These are phyloP conservation scores for Melanaphis sacchari DNA, from an alignment of 1,140 invertebrate species.

Conservation along the genomic window DNA sequence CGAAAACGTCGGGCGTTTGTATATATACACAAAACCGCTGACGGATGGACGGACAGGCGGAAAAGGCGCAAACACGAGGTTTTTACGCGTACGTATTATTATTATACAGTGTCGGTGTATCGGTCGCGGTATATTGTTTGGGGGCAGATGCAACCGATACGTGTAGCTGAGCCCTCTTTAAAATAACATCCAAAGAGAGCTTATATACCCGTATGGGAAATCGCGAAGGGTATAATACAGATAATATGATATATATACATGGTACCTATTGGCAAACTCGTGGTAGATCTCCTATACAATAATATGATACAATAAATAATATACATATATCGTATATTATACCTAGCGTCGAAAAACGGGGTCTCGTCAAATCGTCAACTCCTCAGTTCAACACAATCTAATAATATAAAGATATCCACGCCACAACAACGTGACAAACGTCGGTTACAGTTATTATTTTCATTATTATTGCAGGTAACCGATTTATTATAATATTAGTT, in stretches of 20 bases:
- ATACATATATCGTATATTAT: not conserved
- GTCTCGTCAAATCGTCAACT: conserved; percentile 9
- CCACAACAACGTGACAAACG: not conserved
- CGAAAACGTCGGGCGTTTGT: conserved; percentile 46
- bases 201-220: not conserved
- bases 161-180: conserved; percentile 44
- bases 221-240: not conserved
- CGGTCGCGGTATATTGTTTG: not conserved
- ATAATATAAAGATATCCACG: not conserved
- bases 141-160: conserved; percentile 46
- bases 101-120: not conserved
- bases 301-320: not conserved
- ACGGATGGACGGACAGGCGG: conserved; percentile 28
- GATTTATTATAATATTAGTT: not conserved
- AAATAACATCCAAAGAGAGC: conserved; percentile 49
- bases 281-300: not conserved
- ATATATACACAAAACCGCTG: conserved; percentile 2
- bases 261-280: not conserved
- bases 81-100: not conserved
- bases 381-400: not conserved
- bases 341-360: not conserved
- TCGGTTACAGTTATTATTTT: not conserved
- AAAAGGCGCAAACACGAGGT: conserved; percentile 2
- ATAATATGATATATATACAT: not conserved
- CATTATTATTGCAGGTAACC: not conserved